Conservation (phyloP, 1,140 invertebrate species). For the Chymomyza costata region DNA sequence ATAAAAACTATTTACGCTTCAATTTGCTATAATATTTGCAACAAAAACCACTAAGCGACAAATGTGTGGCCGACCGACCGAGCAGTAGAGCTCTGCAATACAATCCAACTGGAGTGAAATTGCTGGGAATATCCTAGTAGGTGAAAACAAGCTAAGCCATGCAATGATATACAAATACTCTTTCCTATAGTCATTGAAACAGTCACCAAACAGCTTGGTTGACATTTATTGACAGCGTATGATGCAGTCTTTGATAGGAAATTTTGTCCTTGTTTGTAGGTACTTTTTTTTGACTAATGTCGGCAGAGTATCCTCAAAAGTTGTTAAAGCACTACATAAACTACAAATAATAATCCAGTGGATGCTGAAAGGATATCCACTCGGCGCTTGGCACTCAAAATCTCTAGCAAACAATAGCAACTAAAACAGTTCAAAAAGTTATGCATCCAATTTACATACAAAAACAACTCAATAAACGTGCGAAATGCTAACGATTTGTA, state of each 20-base stretch:
- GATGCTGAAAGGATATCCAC: slow-evolving; percentile 48
- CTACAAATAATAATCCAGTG: slow-evolving; percentile 70
- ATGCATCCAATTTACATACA: slow-evolving; percentile 72
- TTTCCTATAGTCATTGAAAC: too few species aligned
- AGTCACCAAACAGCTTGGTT: too few species aligned
- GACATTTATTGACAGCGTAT: too few species aligned
- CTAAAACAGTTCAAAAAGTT: slow-evolving; percentile 45
- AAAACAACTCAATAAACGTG: slow-evolving; percentile 74
- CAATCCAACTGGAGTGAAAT: too few species aligned
- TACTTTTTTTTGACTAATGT: too few species aligned
- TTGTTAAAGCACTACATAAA: too few species aligned
- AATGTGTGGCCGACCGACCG: slow-evolving; percentile 49
- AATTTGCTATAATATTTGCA: slow-evolving; percentile 72
- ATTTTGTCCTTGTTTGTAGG: too few species aligned
- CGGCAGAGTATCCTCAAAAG: too few species aligned
- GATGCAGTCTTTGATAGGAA: too few species aligned
- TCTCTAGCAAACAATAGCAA: slow-evolving; percentile 11
- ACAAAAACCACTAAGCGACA: slow-evolving; percentile 61
- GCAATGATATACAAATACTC: too few species aligned
- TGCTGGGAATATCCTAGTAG: too few species aligned
- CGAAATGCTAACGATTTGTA: slow-evolving; percentile 72
- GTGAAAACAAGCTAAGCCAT: too few species aligned
- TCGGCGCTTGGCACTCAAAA: slow-evolving; percentile 53
- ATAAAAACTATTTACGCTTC: slow-evolving; percentile 72
- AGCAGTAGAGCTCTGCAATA: not conserved